Conservation (phyloP, 2,113 vertebrate genomes). For the Nycticebus coucang region DNA sequence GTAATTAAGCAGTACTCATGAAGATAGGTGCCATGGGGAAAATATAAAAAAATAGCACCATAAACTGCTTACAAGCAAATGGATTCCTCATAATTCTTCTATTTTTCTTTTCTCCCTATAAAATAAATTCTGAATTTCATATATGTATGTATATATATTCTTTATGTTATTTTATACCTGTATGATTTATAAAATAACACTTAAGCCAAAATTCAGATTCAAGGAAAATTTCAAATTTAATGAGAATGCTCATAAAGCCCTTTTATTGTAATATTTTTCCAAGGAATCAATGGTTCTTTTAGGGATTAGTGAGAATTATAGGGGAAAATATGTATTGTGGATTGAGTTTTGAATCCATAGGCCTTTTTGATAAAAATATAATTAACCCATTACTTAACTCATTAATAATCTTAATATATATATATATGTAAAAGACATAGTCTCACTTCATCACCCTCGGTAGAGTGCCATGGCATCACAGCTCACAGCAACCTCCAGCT, state of each 20-base stretch:
- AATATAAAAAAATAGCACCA: constrained; percentile 8
- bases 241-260: not conserved
- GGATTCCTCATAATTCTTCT: not conserved
- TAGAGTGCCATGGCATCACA: too few species aligned
- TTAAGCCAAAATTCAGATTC: not conserved
- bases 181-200: not conserved
- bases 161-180: not conserved
- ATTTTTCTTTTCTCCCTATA: not conserved
- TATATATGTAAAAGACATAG: too few species aligned
- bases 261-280: not conserved
- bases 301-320: not conserved
- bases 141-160: not conserved
- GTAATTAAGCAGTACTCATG: constrained; percentile 51
- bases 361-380: not conserved
- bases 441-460: too few species aligned
- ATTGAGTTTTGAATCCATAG: not conserved
- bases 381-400: not conserved
- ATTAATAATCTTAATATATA: not conserved
- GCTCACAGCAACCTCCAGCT: too few species aligned
- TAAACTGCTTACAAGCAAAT: not conserved
- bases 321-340: not conserved
- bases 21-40: not conserved
- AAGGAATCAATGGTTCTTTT: not conserved
- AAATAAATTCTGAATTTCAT: not conserved
- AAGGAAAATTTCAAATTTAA: not conserved